A percentile compares a stretch with the other conserved stretches of the same genome.
These are phyloP conservation scores for Trichomalopsis sarcophagae DNA, from an alignment of 1,140 invertebrate genomes.

Conservation along the genomic window DNA sequence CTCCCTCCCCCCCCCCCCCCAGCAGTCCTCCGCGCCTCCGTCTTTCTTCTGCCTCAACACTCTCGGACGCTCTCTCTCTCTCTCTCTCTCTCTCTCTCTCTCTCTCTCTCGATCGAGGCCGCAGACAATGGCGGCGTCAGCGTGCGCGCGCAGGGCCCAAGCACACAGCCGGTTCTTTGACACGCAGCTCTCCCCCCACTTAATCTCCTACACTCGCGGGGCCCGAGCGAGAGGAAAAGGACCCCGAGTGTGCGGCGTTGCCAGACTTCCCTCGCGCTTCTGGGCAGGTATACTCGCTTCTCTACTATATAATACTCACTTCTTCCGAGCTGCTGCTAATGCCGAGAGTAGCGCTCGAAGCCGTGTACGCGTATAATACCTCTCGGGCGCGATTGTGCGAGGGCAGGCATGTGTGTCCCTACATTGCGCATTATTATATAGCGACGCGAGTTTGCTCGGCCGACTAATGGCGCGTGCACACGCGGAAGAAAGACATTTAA, in stretches of 20 bases:
- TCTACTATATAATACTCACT: neutral
- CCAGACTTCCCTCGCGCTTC: neutral
- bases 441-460: neutral
- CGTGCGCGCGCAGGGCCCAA: conserved; percentile 47
- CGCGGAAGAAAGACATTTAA: conserved; percentile 52
- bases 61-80: conserved; percentile 15
- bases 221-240: conserved; percentile 21
- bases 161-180: conserved; percentile 72
- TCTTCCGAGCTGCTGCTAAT: neutral
- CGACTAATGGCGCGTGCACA: conserved; percentile 35
- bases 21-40: neutral
- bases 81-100: conserved; percentile 17
- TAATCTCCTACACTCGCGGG: neutral
- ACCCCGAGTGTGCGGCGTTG: conserved; percentile 34
- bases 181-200: conserved; percentile 56
- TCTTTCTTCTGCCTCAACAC: conserved; percentile 16
- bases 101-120: conserved; percentile 46
- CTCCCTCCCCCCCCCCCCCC: neutral
- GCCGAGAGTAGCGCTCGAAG: neutral
- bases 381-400: neutral
- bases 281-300: conserved; percentile 25
- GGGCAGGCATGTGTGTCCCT: conserved; percentile 4
- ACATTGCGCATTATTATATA: neutral
- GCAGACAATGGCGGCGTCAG: conserved; percentile 70
- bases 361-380: conserved; percentile 2